Evolutionary conservation across 2,797 vertebrate species (phyloP), one percentile per base, ranked within the genome.

Genomic region (Onychomys torridus): DNA sequence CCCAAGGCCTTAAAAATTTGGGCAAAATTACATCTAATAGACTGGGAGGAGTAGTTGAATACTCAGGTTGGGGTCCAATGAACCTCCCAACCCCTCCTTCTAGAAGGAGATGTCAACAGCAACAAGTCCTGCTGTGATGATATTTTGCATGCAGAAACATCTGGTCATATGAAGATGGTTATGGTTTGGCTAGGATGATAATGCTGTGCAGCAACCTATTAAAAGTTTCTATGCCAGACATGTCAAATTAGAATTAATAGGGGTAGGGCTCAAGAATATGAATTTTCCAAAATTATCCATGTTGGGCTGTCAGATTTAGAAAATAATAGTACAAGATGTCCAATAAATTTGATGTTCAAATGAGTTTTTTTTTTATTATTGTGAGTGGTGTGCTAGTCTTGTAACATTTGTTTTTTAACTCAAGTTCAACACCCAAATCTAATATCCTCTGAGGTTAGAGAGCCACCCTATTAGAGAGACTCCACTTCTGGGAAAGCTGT

Each of bases 261-360:
- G 13, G 40, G 8, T 86, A 16, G 16, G 16, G 82, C 4, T 17
- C 2, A 95, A 43, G 37, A 95, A 79, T 95, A 32, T 59, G 57
- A 2, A 87, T 79, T 94, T 81, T 85, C 37, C 87, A 73, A 75
- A 59, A 73, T 19, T 71, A 37, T 34, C 14, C 27, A 67, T 8
- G 21, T 93, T 89, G 73, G 5, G 17, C 27, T 63, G 2, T 34
- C 59, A 88, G 12, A 92, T 76, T 88, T 90, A 96, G 77, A 92
- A 79, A 92, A 90, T 78, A 82, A 95, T 71, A 91, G 92, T 93
- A n/a, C 8, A 67, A 8, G 27, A 88, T 76, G 37, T 90, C 23
- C 43, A 94, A 81, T 75, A 81, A 94, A 90, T 91, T 85, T 82
- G 52, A 77, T 37, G 46, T 85, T 91, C 17, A 59, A 46, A 59